These are phyloP conservation scores for Morone chrysops DNA, from an alignment of 2,113 vertebrate genomes.

Conservation along the genomic window DNA sequence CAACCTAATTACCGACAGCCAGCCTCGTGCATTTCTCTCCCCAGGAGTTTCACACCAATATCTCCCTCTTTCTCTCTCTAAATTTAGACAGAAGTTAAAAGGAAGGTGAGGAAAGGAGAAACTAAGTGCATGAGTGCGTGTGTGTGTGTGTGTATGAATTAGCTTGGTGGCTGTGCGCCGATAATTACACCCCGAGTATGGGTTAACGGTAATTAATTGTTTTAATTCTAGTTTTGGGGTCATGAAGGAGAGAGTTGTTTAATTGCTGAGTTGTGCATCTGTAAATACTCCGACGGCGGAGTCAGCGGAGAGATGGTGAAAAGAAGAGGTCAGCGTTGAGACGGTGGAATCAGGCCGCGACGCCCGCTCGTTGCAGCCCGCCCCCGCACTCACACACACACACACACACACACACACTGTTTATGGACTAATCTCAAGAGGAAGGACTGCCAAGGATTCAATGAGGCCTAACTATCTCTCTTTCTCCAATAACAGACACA, in stretches of 20 bases:
- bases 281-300: slow-evolving; percentile 71
- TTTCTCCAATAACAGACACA: slow-evolving; percentile 56
- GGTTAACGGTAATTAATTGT: slow-evolving; percentile 83
- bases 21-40: slow-evolving; percentile 45
- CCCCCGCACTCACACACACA: slow-evolving; percentile 12
- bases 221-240: slow-evolving; percentile 80
- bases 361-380: background rate
- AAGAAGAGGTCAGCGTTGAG: slow-evolving; percentile 32
- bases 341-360: background rate
- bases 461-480: slow-evolving; percentile 67
- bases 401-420: slow-evolving; percentile 26
- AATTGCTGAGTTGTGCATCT: slow-evolving; percentile 69
- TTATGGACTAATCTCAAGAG: slow-evolving; percentile 60
- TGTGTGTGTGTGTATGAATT: slow-evolving; percentile 29
- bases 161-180: slow-evolving; percentile 55
- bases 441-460: slow-evolving; percentile 60
- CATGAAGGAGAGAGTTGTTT: slow-evolving; percentile 70
- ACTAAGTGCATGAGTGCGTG: background rate
- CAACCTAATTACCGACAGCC: slow-evolving; percentile 82
- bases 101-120: slow-evolving; percentile 62
- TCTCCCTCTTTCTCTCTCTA: slow-evolving; percentile 65
- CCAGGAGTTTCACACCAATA: slow-evolving; percentile 63
- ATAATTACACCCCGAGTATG: slow-evolving; percentile 80
- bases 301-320: slow-evolving; percentile 26
- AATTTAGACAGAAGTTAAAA: slow-evolving; percentile 76